Evolutionary conservation across 1,140 invertebrate species (phyloP).

Genomic region (Philotrypesis tridentata): DNA sequence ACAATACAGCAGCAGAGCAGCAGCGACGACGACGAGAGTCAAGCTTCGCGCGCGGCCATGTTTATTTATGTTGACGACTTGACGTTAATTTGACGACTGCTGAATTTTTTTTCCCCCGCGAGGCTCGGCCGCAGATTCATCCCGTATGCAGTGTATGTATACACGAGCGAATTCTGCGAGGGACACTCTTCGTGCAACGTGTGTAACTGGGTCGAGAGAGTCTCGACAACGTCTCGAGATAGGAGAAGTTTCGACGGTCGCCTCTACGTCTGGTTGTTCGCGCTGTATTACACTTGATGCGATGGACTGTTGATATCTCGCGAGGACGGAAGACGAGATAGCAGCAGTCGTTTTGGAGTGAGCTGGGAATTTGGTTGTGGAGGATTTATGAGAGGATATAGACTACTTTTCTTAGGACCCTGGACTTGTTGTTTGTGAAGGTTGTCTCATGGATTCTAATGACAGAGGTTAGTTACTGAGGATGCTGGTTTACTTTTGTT

Average conservation of each 20-base stretch:
- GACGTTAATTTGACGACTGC: background rate
- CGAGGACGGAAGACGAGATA: background rate
- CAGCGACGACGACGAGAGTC: background rate
- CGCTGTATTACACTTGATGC: no score
- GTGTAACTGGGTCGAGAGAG: background rate
- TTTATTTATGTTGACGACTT: slow-evolving; percentile 34
- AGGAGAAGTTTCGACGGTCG: background rate
- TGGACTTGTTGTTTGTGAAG: background rate
- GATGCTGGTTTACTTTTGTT: background rate
- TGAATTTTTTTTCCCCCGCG: background rate
- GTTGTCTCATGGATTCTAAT: slow-evolving; percentile 65
- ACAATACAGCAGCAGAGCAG: no score
- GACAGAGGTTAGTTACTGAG: slow-evolving; percentile 67
- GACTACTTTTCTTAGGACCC: background rate
- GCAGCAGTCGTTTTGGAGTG: background rate
- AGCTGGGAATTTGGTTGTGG: background rate
- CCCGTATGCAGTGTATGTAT: no score
- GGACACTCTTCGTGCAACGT: background rate
- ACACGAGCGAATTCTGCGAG: no score
- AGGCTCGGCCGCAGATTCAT: background rate
- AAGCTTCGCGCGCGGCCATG: slow-evolving; percentile 22
- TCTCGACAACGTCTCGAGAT: no score
- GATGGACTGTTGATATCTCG: background rate
- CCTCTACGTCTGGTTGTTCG: background rate
- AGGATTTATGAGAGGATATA: background rate